Base-by-base conservation (phyloP, 2,888 invertebrate genomes). In the Xylocampa areola region DNA sequence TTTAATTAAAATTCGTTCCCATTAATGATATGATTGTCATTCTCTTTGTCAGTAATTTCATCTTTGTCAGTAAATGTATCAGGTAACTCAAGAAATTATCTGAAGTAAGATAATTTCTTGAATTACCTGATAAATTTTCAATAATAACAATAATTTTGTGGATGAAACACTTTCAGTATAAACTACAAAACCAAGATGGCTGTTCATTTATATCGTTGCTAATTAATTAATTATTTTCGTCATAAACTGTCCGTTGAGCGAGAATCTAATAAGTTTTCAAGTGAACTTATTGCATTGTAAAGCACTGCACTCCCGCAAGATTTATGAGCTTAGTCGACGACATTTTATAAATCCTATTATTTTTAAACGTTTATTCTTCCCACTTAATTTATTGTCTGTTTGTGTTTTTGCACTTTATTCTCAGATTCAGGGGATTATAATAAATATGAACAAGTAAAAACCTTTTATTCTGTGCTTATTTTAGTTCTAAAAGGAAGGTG, bases 251-350 rank as follows among this genome's bases (percentile, higher is more conserved):
- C 10, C 6, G 8, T 4, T 13, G 13, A 50, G 21, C 23, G 32
- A 61, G 43, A 67, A 32, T 33, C 41, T 32, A 35, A 10, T 29
- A 53, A 43, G 41, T 68, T 55, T 64, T 33, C 14, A 32, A 39
- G 30, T 11, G n/a, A 44, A 67, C 51, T 51, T 51, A 64, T 44
- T 59, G 25, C 47, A 48, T 37, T 68, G 45, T 43, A 21, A 44
- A 52, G 52, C 21, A 52, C 30, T 25, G 14, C 32, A 27, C 30
- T 47, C 14, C 3, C 30, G 10, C 16, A 7, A 40, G 32, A 62
- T 68, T 36, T 61, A 68, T 44, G 35, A 54, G 27, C 3, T 14
- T 29, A 21, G 25, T 14, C 5, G 25, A 27, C 37, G 19, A 39
- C 48, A 39, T 48, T 48, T 39, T 21, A 19, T 33, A 27, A 33